Conservation (phyloP, 2,113 vertebrate species). For the Crypturellus undulatus region DNA sequence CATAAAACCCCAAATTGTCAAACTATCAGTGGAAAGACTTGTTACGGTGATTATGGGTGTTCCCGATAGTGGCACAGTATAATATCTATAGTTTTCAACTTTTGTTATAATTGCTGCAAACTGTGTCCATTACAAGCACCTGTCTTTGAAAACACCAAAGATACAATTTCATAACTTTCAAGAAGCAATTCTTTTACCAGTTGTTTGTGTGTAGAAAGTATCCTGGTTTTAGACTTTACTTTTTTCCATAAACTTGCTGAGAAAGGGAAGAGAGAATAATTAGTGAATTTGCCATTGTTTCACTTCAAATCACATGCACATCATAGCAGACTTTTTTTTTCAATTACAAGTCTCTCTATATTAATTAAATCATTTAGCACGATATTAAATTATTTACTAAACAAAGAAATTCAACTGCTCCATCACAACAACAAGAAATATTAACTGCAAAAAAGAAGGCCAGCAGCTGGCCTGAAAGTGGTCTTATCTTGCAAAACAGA, state of each 20-base stretch:
- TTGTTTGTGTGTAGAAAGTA: no score
- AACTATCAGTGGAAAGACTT: background rate
- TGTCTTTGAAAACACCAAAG: no score
- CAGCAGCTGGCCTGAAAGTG: background rate
- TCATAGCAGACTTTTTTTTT: background rate
- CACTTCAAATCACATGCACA: no score
- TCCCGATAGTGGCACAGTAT: background rate
- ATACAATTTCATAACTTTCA: no score
- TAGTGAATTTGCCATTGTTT: background rate
- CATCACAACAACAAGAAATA: background rate
- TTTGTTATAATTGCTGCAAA: background rate
- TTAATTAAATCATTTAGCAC: background rate
- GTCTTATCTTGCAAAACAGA: background rate
- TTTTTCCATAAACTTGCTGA: no score
- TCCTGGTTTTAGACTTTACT: no score
- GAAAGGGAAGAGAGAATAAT: background rate
- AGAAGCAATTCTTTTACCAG: no score
- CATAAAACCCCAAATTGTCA: background rate
- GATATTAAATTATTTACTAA: background rate
- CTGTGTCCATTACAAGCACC: background rate
- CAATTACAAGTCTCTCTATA: background rate
- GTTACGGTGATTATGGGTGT: background rate
- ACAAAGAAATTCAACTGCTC: background rate
- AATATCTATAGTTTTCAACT: background rate
- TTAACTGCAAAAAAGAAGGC: background rate